Base-by-base conservation (phyloP, 2,797 vertebrate species). In the Phalanger gymnotis region DNA sequence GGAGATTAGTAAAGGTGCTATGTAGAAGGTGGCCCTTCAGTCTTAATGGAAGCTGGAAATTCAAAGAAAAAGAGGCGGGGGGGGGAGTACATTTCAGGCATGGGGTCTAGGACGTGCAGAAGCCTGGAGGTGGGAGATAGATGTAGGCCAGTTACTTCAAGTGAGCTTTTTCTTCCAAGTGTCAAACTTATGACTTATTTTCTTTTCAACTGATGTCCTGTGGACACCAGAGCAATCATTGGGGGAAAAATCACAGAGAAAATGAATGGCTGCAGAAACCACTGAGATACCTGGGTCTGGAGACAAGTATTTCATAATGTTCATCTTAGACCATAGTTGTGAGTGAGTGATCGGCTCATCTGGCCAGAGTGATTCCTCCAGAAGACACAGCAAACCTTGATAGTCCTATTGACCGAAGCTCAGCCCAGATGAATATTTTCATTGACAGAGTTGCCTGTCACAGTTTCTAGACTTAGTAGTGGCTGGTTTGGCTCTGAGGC, bases 291-390 rank as follows among this genome's bases (percentile, higher is more conserved):
- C 22, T 34, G 52, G 6, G 4, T 53, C 90, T 54, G 90, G 52
- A 90, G 28, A 53, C 10, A 6, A 34, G 52, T 54, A 89, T 81
- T 94, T 94, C 55, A 2, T 92, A 51, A 55, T 51, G 91, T 92
- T 95, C 51, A 66, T 93, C 34, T 92, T 31, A 73, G 53, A 93
- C 90, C 93, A 89, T 90, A 47, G 11, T 12, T 27, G 22, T 47
- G 73, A 87, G 73, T 51, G 92, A 30, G 5, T 4, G 47, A 92
- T 56, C 19, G 5, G 52, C 30, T 90, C 34, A n/a, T n/a, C 52
- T 91, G 55, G 95, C 56, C 90, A 57, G 28, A 54, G 47, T 4
- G 30, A 87, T 94, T 31, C 93, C 93, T 93, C 54, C 14, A 87
- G n/a, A 54, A 54, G 92, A 53, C 16, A 90, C 28, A 54, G 90